Evolutionary conservation across 2,113 vertebrate genomes (phyloP), one percentile per base, ranked within the genome.

Genomic region (Pantherophis guttatus): DNA sequence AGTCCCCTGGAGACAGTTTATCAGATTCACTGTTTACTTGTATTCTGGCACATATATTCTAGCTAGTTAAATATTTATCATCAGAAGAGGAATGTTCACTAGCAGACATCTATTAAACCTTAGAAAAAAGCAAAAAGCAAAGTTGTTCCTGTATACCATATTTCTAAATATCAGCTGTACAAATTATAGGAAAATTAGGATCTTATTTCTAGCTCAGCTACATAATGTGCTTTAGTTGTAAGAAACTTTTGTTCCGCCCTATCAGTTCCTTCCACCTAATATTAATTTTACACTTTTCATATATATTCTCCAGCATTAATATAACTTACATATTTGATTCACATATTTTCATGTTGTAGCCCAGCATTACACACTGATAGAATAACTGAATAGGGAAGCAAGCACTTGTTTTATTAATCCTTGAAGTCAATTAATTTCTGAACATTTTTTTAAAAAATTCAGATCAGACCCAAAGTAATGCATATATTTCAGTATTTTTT

Each of bases 181-280:
- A 95, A 94, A 90, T 91, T 92, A 81, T 94, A 94, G 95, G 91
- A 95, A 96, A 96, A 96, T 95, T 95, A 96, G 92, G 96, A 96
- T 96, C 87, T 90, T 96, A 92, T 94, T 95, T 95, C 92, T 93
- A 0, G 65, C 70, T 93, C 93, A 93, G 90, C 85, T 95, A 86
- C 87, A 94, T 88, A 95, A 94, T 95, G 54, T 95, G 13, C 39
- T 95, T 3, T 0, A 87, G 48, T 96, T 90, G 92, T 95, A 96
- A 94, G 93, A 91, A 97, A 93, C 58, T 96, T 87, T 97, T 58
- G 92, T 96, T 97, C 87, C 75, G 96, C 92, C 88, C 87, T 94
- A 95, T 95, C 93, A 96, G 91, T 95, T 96, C 92, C 29, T 95
- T 55, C 91, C 62, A 96, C 93, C 91, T 94, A 96, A 96, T 94